Conservation (phyloP, 2,888 invertebrate species). For the Nomada ruficornis region DNA sequence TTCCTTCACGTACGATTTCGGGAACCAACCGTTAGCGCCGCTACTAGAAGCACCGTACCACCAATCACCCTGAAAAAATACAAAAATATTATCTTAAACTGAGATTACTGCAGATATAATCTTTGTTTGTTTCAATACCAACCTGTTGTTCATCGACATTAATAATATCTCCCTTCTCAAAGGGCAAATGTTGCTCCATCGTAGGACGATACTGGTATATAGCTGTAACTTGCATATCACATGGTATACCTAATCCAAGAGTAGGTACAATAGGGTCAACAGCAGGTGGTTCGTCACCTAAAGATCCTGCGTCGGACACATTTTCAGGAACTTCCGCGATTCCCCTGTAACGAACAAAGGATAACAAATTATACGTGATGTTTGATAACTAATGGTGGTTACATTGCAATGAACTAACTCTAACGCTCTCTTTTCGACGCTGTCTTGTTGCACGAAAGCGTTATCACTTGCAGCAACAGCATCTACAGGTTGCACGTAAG, state of each 20-base stretch:
- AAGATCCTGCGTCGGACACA: slow-evolving; percentile 85
- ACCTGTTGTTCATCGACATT: slow-evolving; percentile 86
- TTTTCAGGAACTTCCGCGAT: slow-evolving; percentile 91
- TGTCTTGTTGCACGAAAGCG: slow-evolving; percentile 82
- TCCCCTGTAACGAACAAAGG: slow-evolving; percentile 84
- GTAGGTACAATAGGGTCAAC: slow-evolving; percentile 80
- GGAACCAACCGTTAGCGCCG: slow-evolving; percentile 87
- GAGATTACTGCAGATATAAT: neutral
- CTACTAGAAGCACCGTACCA: slow-evolving; percentile 86
- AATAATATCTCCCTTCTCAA: slow-evolving; percentile 87
- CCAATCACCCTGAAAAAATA: slow-evolving; percentile 85
- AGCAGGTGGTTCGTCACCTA: slow-evolving; percentile 80
- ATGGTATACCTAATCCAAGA: slow-evolving; percentile 81
- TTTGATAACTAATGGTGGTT: neutral
- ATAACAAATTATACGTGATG: neutral
- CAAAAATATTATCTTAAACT: neutral
- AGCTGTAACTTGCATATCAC: slow-evolving; percentile 85
- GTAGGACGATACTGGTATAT: slow-evolving; percentile 87
- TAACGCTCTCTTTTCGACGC: slow-evolving; percentile 83
- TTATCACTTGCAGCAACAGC: slow-evolving; percentile 81
- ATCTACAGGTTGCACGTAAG: slow-evolving; percentile 93
- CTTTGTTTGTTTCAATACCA: neutral
- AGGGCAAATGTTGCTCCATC: slow-evolving; percentile 87
- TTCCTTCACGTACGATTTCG: slow-evolving; percentile 86
- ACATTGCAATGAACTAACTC: slow-evolving; percentile 84